Evolutionary conservation across 2,888 invertebrate species (phyloP).

Genomic region (Cosmorhoe ocellata): DNA sequence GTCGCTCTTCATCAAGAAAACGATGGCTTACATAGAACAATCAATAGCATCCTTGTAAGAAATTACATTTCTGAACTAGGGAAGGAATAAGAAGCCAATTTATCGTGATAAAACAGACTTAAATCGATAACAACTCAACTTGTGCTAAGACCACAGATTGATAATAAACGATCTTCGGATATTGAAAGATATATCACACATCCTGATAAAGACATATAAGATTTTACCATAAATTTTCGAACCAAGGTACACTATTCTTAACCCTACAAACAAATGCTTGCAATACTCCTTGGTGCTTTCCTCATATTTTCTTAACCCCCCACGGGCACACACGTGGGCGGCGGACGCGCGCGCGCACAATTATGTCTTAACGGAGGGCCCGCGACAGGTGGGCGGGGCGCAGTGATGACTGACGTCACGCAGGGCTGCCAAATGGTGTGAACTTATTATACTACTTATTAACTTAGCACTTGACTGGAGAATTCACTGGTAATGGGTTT

Average conservation of each 20-base stretch:
- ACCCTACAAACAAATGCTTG: constrained; percentile 17
- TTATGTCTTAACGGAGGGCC: constrained; percentile 73
- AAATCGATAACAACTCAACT: too few relatives aligned
- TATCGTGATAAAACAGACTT: too few relatives aligned
- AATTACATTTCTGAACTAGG: too few relatives aligned
- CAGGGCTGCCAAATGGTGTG: constrained; percentile 47
- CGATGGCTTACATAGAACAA: too few relatives aligned
- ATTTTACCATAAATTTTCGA: background rate
- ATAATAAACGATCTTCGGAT: background rate
- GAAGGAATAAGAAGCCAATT: too few relatives aligned
- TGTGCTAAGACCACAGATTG: too few relatives aligned
- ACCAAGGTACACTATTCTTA: constrained; percentile 5
- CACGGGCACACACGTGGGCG: constrained; percentile 60
- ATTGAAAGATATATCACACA: background rate
- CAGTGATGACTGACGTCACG: constrained; percentile 62
- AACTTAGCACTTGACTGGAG: too few relatives aligned
- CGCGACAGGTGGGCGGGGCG: constrained; percentile 78
- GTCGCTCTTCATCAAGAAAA: too few relatives aligned
- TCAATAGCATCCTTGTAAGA: too few relatives aligned
- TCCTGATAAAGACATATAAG: constrained; percentile 1
- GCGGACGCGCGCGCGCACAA: constrained; percentile 59
- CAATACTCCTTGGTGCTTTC: constrained; percentile 14
- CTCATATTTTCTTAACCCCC: constrained; percentile 49
- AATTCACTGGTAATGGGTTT: too few relatives aligned
- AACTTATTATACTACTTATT: background rate